Evolutionary conservation across 2,888 invertebrate genomes (phyloP).

Genomic region (Quadriops clusia): DNA sequence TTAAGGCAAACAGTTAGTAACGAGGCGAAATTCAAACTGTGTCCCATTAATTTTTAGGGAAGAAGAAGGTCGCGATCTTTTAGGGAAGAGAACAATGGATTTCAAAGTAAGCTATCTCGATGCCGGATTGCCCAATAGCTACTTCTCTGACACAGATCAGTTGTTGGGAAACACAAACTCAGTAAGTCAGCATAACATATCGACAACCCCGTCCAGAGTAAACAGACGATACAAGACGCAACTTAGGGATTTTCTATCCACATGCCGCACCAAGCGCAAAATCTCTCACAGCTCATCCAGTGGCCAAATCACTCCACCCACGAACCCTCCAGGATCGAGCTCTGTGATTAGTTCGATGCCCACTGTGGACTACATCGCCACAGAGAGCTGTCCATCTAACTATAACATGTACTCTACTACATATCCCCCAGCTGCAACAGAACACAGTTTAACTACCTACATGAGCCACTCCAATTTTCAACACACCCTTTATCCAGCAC

Average conservation of each 20-base stretch:
- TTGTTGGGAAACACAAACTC: conserved; percentile 49
- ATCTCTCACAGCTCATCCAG: conserved; percentile 30
- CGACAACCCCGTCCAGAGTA: conserved; percentile 65
- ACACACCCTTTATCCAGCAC: conserved; percentile 45
- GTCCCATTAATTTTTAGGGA: conserved; percentile 54
- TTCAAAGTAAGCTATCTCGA: conserved; percentile 97
- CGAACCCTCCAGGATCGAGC: conserved; percentile 42
- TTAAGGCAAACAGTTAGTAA: too few relatives aligned
- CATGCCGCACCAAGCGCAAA: conserved; percentile 47
- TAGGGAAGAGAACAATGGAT: conserved; percentile 97
- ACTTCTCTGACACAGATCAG: conserved; percentile 80
- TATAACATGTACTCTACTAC: conserved; percentile 74
- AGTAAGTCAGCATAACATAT: conserved; percentile 37
- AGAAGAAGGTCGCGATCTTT: conserved; percentile 93
- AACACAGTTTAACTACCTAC: conserved; percentile 48
- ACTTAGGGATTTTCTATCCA: conserved; percentile 82
- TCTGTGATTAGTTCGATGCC: conserved; percentile 46
- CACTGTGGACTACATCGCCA: conserved; percentile 55
- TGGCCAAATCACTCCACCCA: conserved; percentile 34
- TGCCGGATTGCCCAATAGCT: conserved; percentile 81
- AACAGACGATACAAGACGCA: conserved; percentile 90
- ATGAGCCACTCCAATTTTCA: conserved; percentile 62
- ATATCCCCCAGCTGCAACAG: conserved; percentile 57
- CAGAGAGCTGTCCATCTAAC: conserved; percentile 52
- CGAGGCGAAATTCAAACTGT: neutral